Base-by-base conservation (phyloP, 2,888 invertebrate species). In the Oxyteleia sp. region DNA sequence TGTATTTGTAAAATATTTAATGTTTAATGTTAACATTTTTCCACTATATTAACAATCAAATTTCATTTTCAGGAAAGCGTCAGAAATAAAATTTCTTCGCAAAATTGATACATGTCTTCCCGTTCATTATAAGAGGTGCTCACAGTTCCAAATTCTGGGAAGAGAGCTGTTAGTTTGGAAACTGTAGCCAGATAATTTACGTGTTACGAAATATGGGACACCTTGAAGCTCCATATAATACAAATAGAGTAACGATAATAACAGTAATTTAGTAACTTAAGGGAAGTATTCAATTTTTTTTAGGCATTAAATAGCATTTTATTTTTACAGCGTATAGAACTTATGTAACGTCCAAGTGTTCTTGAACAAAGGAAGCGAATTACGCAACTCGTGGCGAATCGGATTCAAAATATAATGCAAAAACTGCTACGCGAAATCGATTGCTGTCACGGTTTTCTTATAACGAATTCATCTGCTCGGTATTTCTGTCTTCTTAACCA, bases 281-380 rank as follows among this genome's bases (percentile, higher is more conserved):
- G 13, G 23, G 41, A 59, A 59, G 18, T 8, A 7, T 26, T 16
- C 38, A 45, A 20, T 66, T 51, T 66, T 61, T 61, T 32, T 16
- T 29, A 18, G n/a, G 38, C 49, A 26, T 66, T 66, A 51, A 10
- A 13, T 18, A 7, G 29, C 11, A 29, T 68, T 53, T 53, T 66
- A 51, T 51, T 66, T 68, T 68, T 53, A 53, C 53, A 53, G 38
- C 64, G 51, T 35, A 63, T 15, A 68, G 53, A 43, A 29, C 29
- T 68, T 68, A 35, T 15, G 38, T 53, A 68, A 68, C 41, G 53
- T 41, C 10, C 43, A 5, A 26, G 43, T 13, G 53, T 68, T 49
- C 68, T 68, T 53, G 68, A 68, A 68, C 53, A 43, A 68, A 68
- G 38, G 68, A 38, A 38, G 15, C 3, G 15, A 66, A 51, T 68